Percentiles rank a stretch among this genome's conserved stretches.
Evolutionary conservation across 2,888 invertebrate species (phyloP).

Genomic region (Phasia obesa): DNA sequence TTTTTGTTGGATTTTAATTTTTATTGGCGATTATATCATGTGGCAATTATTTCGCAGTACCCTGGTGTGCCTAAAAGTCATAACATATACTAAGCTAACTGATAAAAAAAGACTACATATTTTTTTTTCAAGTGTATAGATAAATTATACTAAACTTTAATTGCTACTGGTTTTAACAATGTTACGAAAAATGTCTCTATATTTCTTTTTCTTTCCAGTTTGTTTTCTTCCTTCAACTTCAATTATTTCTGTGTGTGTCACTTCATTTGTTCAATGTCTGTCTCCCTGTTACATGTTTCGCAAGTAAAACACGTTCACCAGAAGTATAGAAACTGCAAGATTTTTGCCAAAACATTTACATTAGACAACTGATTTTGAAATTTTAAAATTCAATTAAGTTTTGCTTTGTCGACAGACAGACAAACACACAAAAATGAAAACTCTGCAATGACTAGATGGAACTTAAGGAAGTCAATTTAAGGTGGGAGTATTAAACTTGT

Average conservation of each 20-base stretch:
- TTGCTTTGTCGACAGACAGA: neutral
- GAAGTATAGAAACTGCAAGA: constrained; percentile 7
- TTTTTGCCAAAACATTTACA: constrained; percentile 24
- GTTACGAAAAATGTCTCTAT: neutral
- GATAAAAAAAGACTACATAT: too few relatives aligned
- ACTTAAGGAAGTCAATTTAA: neutral
- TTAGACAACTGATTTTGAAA: constrained; percentile 22
- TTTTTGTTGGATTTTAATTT: too few relatives aligned
- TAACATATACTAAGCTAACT: too few relatives aligned
- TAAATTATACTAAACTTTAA: too few relatives aligned
- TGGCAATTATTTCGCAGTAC: too few relatives aligned
- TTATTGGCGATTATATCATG: too few relatives aligned
- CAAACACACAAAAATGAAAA: too few relatives aligned
- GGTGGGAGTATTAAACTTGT: too few relatives aligned
- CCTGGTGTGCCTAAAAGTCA: too few relatives aligned
- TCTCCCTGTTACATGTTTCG: neutral
- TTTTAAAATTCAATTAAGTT: constrained; percentile 37
- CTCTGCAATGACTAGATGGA: neutral
- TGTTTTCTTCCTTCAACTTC: neutral
- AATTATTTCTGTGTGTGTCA: neutral
- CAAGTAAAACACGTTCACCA: constrained; percentile 4
- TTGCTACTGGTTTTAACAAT: neutral
- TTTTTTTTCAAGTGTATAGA: too few relatives aligned
- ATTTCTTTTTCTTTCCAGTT: neutral
- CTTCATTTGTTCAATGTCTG: neutral